Base-by-base conservation (phyloP, 1,140 invertebrate genomes). In the Cydia amplana region DNA sequence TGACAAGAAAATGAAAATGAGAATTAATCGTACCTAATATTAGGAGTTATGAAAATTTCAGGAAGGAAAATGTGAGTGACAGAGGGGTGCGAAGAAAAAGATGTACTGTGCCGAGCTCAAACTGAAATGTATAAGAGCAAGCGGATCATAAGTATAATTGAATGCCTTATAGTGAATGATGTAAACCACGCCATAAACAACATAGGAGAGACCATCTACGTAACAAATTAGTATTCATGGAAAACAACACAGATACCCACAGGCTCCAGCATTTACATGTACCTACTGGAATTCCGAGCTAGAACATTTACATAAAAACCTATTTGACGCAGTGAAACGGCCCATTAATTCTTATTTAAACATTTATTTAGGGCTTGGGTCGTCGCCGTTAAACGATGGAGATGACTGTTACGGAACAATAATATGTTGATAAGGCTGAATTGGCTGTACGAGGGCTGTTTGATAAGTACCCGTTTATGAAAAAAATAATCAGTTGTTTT, bases 311-410 rank as follows among this genome's bases (percentile, higher is more conserved):
- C 16, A 60, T 23, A 60, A 60, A 60, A 60, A 60, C 55, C 55
- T 60, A 60, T 60, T 60, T 60, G 20, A 60, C 55, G 20, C 55
- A 20, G 55, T 60, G 55, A 23, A 60, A 23, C 20, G 18, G 55
- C 7, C 55, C 55, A 60, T 23, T 23, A n/a, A 55, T 55, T 55
- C 51, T 55, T 55, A 55, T 55, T 55, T 55, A 55, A 55, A 55
- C n/a, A 55, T 55, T 55, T 55, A 18, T 18, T 55, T 55, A 55
- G 51, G 51, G n/a, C 51, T 55, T 55, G 51, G n/a, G 51, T 18
- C 51, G n/a, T 55, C n/a, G 51, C 51, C 4, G 14, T 49, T 55
- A 55, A 2, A 55, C n/a, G n/a, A 46, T 46, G 43, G 7, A 40
- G 36, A 40, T 40, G 36, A 40, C 36, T 40, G 7, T 10, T 16